phyloP scores from a whole-genome alignment of 2,113 vertebrate genomes.

The Corapipo altera region DNA sequence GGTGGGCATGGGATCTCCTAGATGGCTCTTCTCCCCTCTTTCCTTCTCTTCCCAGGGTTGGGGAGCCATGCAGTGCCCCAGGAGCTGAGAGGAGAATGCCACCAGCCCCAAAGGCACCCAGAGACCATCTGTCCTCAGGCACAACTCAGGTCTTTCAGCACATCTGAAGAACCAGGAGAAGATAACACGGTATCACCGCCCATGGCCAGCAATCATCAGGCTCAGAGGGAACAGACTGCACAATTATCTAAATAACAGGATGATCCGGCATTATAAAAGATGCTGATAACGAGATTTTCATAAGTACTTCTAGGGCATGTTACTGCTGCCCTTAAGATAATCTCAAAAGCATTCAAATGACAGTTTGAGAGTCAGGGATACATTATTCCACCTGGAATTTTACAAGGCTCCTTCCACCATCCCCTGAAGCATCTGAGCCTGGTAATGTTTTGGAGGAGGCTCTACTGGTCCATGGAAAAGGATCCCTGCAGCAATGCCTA shows the following conservation, averaged over 20 bases:
- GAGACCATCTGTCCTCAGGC: background rate
- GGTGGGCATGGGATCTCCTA: background rate
- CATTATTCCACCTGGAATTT: background rate
- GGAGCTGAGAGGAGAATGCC: background rate
- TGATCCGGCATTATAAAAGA: background rate
- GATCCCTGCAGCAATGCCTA: background rate
- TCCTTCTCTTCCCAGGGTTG: background rate
- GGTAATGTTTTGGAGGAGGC: background rate
- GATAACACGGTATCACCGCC: fast-evolving
- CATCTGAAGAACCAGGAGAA: background rate
- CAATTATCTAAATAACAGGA: background rate
- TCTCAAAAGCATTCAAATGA: background rate
- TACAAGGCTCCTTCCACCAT: background rate
- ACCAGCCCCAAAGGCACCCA: background rate
- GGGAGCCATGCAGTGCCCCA: background rate
- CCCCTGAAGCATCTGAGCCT: background rate
- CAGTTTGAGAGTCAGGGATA: background rate
- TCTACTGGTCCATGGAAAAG: background rate
- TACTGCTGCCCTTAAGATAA: background rate
- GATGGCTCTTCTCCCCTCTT: background rate
- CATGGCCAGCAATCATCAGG: background rate
- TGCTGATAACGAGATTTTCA: background rate
- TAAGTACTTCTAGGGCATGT: background rate
- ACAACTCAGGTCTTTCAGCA: background rate
- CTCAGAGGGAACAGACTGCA: background rate